Evolutionary conservation across 2,888 invertebrate species (phyloP).

Genomic region (Stenotaenia linearis): DNA sequence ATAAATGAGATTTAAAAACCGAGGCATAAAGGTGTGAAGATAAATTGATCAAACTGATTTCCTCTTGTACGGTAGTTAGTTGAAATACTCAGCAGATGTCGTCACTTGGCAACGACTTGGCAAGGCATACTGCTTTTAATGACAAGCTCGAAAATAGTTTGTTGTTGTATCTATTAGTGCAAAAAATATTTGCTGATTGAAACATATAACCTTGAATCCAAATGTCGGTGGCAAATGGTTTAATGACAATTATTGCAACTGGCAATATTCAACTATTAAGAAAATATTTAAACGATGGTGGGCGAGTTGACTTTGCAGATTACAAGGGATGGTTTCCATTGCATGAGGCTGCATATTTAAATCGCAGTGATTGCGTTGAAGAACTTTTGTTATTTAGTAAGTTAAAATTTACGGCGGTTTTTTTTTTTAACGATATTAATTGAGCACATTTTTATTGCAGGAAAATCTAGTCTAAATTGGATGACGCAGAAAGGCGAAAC

Average conservation of each 20-base stretch:
- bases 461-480: neutral
- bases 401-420: too few species aligned
- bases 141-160: too few species aligned
- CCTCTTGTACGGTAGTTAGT: too few species aligned
- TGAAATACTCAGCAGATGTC: too few species aligned
- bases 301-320: neutral
- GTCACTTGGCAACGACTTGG: too few species aligned
- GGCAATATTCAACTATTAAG: neutral
- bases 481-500: neutral
- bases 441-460: too few species aligned
- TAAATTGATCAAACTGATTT: too few species aligned
- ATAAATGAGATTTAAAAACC: too few species aligned
- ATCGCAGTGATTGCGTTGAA: neutral
- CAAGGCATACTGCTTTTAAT: neutral
- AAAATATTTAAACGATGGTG: neutral
- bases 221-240: neutral
- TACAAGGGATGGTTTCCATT: neutral
- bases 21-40: too few species aligned
- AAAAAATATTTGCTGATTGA: neutral
- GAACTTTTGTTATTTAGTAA: neutral
- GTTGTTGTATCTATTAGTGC: too few species aligned
- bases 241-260: neutral
- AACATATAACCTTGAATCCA: neutral
- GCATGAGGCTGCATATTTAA: neutral
- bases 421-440: too few species aligned